Evolutionary conservation across 2,113 vertebrate genomes (phyloP), one percentile per base, ranked within the genome.

Genomic region (Clarias gariepinus): DNA sequence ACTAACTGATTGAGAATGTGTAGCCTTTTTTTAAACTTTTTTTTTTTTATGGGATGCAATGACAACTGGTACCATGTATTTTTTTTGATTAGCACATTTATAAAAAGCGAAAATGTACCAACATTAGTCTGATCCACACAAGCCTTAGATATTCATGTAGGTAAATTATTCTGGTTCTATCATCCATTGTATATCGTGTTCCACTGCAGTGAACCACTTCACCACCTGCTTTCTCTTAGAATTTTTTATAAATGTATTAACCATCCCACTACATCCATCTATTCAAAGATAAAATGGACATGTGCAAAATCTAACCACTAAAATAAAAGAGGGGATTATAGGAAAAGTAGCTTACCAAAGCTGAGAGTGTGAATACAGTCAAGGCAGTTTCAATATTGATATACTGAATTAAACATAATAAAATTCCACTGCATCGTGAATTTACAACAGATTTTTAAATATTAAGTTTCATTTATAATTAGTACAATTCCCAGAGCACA

Each of bases 341-440:
- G 87, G 84, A 86, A 86, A 86, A 69, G 87, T 52, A 79, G 84
- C 78, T 83, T 61, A 47, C 66, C 63, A 61, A 86, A 63, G 47
- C 84, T 28, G n/a, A 66, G 41, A 25, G 23, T 9, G 36, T 53
- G 73, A 9, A 18, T 12, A 57, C 47, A 28, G 25, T 55, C 25
- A 55, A 53, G 13, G 53, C 28, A 30, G n/a, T 19, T 78, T 28
- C 23, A 78, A 19, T 23, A 2, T n/a, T 52, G 30, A 36, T 41
- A 18, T 23, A 53, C 3, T 77, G 12, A n/a, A 28, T 55, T 6
- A 77, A 77, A 53, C 36, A 18, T 16, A 58, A 58, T 73, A 36
- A 41, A 83, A 83, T 71, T 23, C 30, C 52, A 30, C 23, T 25
- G 11, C 33, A 25, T 47, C 3, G 15, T 47, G 2, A 19, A 3